Evolutionary conservation across 1,140 invertebrate species (phyloP), one percentile per base, ranked within the genome.

Genomic region (Heliconius melpomene): DNA sequence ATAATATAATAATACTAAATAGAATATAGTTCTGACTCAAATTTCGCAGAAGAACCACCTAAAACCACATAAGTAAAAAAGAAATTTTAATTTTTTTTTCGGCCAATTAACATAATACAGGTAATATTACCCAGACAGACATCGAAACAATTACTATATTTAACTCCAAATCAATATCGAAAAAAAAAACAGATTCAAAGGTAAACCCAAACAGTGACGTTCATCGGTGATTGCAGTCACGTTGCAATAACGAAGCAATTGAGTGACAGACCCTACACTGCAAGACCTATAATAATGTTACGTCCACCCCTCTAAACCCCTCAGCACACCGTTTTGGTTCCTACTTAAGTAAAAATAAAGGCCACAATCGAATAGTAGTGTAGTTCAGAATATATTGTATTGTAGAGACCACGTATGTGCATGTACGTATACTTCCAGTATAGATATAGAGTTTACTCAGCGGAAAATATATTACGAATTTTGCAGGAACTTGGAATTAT

Each of bases 231-330:
- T 91, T 88, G 86, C 87, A 88, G 86, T 84, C 91, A 92, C 90
- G 90, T 91, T 89, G 85, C 85, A 85, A 91, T 89, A 90, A 90
- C 90, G 87, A 87, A 87, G 82, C 87, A 88, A 89, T 90, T 91
- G 91, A 92, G 85, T 91, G 91, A 92, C 91, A 85, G 82, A 84
- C 89, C 90, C 88, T 85, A 86, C 84, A 87, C 82, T 83, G 84
- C 84, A 85, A 87, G 83, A 86, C 84, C 84, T 82, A 79, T 87
- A 89, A 89, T 86, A 86, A 85, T 85, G 82, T 90, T 86, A 89
- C 83, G 77, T 71, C 76, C 77, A 82, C 77, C 83, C 84, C 85
- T 83, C 74, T 73, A 36, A 50, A 72, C 57, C 40, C 38, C 38
- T 29, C 29, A 81, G 26, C 74, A 60, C 29, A 73, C 80, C 77